phyloP scores from a whole-genome alignment of 2,797 vertebrate genomes.

The Rousettus madagascariensis region DNA sequence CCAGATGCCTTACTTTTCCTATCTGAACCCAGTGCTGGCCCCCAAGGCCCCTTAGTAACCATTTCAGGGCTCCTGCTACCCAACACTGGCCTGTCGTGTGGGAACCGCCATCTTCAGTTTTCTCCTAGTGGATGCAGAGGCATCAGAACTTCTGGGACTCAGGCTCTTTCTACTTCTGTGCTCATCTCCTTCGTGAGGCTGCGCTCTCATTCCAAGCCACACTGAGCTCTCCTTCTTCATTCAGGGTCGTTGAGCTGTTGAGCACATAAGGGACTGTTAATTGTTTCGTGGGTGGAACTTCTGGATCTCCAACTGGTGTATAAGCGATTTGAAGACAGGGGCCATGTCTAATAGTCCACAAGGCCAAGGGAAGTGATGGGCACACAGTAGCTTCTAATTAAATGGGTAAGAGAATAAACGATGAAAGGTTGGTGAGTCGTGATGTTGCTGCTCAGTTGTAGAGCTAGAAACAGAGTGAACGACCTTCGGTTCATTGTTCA shows the following conservation, averaged over 20 bases:
- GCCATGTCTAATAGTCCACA: background rate
- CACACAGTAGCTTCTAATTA: background rate
- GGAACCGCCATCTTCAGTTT: background rate
- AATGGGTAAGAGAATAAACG: background rate
- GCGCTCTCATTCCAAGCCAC: background rate
- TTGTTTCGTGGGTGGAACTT: background rate
- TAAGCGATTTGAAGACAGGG: background rate
- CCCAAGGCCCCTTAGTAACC: background rate
- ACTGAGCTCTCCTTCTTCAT: background rate
- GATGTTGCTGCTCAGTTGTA: background rate
- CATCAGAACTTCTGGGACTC: background rate
- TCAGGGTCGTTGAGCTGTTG: background rate
- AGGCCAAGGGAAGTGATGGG: background rate
- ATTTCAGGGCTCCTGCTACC: background rate
- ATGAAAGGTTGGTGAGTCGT: background rate
- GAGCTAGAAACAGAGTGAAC: slow-evolving; percentile 21
- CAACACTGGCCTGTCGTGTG: background rate
- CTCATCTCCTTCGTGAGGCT: background rate
- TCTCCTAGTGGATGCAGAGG: too few relatives aligned
- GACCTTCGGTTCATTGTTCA: background rate
- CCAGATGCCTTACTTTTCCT: background rate
- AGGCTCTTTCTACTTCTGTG: background rate
- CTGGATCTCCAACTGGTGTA: background rate
- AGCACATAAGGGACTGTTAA: background rate
- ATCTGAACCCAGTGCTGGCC: background rate